These are phyloP conservation scores for Lepidothrix coronata DNA, from an alignment of 2,113 vertebrate species.

Conservation along the genomic window DNA sequence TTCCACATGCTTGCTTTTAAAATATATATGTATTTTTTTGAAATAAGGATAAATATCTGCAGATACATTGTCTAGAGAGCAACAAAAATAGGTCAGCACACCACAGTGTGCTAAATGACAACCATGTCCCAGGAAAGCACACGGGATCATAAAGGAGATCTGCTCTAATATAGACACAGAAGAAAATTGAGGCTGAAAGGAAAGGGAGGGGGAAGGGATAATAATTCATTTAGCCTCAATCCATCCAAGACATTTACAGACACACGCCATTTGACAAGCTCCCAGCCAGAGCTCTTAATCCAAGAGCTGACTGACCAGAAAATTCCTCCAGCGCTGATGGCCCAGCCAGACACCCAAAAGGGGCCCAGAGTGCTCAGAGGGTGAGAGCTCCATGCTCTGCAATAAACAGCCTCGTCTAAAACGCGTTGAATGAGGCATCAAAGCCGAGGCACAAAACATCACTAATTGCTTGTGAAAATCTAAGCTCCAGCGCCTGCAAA, in stretches of 20 bases:
- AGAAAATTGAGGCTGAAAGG: background rate
- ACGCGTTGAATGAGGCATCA: background rate
- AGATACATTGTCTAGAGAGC: background rate
- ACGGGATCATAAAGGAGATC: background rate
- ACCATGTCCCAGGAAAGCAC: background rate
- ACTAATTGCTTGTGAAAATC: slow-evolving; percentile 26
- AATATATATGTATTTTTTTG: background rate
- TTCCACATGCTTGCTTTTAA: background rate
- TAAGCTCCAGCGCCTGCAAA: background rate
- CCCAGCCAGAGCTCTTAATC: background rate
- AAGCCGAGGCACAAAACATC: background rate
- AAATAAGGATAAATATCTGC: background rate
- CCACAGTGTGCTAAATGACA: background rate
- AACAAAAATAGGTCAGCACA: background rate
- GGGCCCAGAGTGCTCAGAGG: background rate
- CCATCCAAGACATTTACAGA: background rate
- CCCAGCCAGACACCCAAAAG: background rate
- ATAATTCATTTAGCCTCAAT: background rate
- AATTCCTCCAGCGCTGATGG: background rate
- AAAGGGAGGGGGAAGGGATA: background rate
- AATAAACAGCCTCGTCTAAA: background rate
- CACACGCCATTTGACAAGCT: background rate
- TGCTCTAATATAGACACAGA: background rate
- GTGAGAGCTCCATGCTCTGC: background rate
- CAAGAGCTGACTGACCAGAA: background rate